Base-by-base conservation (phyloP, 1,140 invertebrate genomes). In the Diprion similis region DNA sequence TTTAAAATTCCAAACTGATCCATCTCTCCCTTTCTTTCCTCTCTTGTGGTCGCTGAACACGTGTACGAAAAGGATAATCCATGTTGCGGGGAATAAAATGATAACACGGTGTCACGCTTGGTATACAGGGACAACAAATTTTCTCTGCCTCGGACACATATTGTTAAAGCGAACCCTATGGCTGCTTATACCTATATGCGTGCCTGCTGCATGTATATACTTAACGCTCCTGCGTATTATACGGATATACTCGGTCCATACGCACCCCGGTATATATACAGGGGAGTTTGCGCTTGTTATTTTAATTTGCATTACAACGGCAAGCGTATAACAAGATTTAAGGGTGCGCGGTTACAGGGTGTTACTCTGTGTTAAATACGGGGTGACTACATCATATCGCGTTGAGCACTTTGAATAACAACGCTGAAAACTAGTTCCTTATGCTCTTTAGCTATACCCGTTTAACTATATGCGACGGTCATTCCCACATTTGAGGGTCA, bases 261-360 rank as follows among this genome's bases (percentile, higher is more conserved):
- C 24, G 6, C 24, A 6, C 24, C 2, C 24, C 24, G 24, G 2
- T 1, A 6, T 15, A 59, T 59, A 59, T 17, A 8, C n/a, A 59
- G n/a, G 51, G 51, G 51, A 80, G 72, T 74, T 74, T 75, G 76
- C 76, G 78, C 78, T 81, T 77, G 77, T 81, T 78, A 71, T 74
- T 77, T 70, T 76, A 73, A 85, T 85, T 85, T 85, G 83, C 82
- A 85, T 85, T 76, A 85, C 83, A 84, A 85, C 83, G 82, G 66
- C 19, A 19, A 68, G 66, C 77, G 73, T 79, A 72, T 78, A 80
- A 83, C 79, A 73, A 80, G 79, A 82, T 81, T 82, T 81, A 75
- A 70, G 74, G 68, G 75, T 79, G 76, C 64, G 71, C 68, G 75
- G 79, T 76, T 75, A 79, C 51, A 59, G 11, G 51, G 51, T 10